A percentile compares a stretch with the other conserved stretches of the same genome.
phyloP scores from a whole-genome alignment of 92 coral and sea anemone species.

The Isaurus tuberculatus region DNA sequence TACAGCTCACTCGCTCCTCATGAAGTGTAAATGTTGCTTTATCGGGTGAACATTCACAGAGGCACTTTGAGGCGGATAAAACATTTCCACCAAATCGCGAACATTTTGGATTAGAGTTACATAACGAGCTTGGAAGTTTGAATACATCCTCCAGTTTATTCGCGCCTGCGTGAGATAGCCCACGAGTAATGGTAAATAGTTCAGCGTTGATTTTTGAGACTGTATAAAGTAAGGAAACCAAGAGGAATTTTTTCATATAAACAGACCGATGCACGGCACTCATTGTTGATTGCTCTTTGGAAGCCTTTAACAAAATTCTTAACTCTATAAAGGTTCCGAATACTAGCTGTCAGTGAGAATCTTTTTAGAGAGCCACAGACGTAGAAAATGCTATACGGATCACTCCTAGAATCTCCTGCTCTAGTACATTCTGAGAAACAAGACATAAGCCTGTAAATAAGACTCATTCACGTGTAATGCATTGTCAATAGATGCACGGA shows the following conservation, averaged over 20 bases:
- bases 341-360: not conserved
- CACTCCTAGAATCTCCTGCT: not conserved
- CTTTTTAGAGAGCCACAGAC: not conserved
- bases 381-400: too few relatives aligned
- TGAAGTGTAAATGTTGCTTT: conserved; percentile 17
- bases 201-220: conserved; percentile 15
- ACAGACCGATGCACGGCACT: not conserved
- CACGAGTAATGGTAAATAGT: conserved; percentile 8
- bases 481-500: not conserved
- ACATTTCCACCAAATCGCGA: conserved; percentile 16
- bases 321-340: not conserved
- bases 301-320: not conserved
- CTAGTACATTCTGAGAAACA: not conserved
- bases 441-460: not conserved
- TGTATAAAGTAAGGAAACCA: not conserved
- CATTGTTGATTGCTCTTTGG: not conserved
- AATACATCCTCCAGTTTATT: conserved; percentile 10
- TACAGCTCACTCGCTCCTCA: conserved; percentile 1
- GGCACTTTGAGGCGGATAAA: conserved; percentile 14
- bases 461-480: not conserved
- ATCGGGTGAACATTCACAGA: conserved; percentile 11
- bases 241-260: not conserved
- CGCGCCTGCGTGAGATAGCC: not conserved
- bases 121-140: conserved; percentile 32
- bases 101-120: conserved; percentile 21